These are phyloP conservation scores for Sphaerophoria taeniata DNA, from an alignment of 2,888 invertebrate species.

Conservation along the genomic window DNA sequence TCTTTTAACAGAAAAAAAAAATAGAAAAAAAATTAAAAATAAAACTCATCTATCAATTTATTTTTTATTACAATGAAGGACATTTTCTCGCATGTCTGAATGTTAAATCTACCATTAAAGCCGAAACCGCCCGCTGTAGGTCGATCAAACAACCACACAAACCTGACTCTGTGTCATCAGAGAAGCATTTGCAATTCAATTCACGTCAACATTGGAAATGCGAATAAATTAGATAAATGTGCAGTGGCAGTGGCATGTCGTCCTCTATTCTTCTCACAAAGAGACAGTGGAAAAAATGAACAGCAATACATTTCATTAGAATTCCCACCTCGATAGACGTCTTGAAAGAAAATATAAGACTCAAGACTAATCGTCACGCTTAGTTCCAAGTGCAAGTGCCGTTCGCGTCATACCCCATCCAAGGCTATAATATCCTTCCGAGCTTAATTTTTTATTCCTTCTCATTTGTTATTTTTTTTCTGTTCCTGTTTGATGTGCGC, in stretches of 20 bases:
- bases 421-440: background rate
- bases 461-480: background rate
- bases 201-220: constrained; percentile 41
- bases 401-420: background rate
- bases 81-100: background rate
- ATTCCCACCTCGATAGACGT: background rate
- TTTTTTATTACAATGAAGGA: background rate
- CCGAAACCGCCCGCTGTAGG: background rate
- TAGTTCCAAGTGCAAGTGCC: constrained; percentile 35
- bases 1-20: background rate
- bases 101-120: background rate
- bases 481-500: background rate
- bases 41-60: background rate
- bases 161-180: background rate
- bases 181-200: constrained; percentile 59
- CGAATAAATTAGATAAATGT: constrained; percentile 66
- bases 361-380: background rate
- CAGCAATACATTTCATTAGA: constrained; percentile 60
- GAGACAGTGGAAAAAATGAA: background rate
- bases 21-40: background rate
- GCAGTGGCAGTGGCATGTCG: constrained; percentile 24
- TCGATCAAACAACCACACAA: background rate
- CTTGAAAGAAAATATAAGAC: constrained; percentile 3
- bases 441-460: constrained; percentile 19
- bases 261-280: background rate